Percentiles rank a stretch among this genome's conserved stretches.
Conservation (phyloP, 2,113 vertebrate species). For the Riparia riparia region DNA sequence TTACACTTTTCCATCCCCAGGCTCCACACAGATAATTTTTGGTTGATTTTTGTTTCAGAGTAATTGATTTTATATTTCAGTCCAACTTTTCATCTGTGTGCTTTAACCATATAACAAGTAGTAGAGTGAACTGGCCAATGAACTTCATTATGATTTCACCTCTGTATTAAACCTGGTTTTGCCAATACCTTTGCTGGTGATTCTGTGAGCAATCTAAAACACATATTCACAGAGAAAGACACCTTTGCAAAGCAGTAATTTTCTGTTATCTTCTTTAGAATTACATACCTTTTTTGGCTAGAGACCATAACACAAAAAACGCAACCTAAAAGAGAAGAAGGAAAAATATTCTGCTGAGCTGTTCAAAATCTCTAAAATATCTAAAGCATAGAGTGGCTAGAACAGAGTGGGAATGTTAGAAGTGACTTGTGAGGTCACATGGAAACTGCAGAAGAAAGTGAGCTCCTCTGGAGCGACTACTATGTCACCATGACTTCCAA, state of each 20-base stretch:
- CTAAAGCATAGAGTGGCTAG: not conserved
- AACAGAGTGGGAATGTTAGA: not conserved
- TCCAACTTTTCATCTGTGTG: not conserved
- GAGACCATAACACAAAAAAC: not conserved
- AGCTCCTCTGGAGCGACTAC: not conserved
- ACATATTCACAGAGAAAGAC: not conserved
- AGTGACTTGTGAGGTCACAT: accelerated
- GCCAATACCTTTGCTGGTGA: not conserved
- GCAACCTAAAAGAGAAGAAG: not conserved
- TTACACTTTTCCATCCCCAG: not conserved
- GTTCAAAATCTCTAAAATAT: not conserved
- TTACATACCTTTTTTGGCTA: not conserved
- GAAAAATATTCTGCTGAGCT: not conserved
- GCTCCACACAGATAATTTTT: not conserved
- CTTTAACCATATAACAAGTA: not conserved
- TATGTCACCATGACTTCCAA: not conserved
- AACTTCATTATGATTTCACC: not conserved
- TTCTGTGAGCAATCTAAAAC: not conserved
- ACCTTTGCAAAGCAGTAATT: not conserved
- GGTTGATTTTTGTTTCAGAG: not conserved
- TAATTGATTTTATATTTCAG: not conserved
- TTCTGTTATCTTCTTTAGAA: not conserved
- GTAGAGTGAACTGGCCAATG: not conserved
- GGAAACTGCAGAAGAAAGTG: not conserved
- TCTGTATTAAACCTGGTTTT: not conserved